Conservation (phyloP, 2,797 vertebrate genomes). For the Glossophaga mutica region DNA sequence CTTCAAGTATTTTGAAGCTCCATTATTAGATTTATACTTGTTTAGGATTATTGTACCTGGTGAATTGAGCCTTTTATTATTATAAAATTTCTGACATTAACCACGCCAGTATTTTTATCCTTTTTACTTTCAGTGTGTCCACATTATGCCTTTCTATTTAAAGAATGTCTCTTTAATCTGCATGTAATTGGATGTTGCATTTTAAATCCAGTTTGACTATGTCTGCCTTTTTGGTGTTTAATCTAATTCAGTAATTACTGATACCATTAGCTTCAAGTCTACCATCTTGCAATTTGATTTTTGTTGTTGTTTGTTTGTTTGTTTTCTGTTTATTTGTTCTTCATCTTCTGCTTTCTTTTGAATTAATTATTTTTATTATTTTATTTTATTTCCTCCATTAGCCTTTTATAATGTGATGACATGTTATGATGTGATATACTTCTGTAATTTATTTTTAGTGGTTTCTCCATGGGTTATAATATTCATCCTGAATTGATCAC, state of each 20-base stretch:
- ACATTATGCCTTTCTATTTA: not conserved
- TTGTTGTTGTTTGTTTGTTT: not conserved
- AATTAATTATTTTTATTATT: not conserved
- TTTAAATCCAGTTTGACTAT: not conserved
- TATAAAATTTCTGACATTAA: not conserved
- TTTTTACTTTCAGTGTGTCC: not conserved
- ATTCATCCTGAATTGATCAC: not conserved
- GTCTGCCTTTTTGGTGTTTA: not conserved
- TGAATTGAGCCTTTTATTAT: not conserved
- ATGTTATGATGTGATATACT: not conserved
- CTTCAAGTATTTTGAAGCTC: not conserved
- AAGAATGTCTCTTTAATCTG: not conserved
- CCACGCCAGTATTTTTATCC: not conserved
- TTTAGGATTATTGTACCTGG: not conserved
- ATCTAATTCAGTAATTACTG: not conserved
- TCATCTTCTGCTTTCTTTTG: constrained; percentile 1
- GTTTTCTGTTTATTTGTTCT: not conserved
- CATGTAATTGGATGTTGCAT: not conserved
- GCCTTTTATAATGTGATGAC: not conserved
- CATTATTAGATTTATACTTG: not conserved
- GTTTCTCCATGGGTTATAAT: not conserved
- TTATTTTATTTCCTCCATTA: not conserved
- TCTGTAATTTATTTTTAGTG: not conserved
- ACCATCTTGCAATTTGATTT: not conserved
- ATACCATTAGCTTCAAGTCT: not conserved